Evolutionary conservation across 2,797 vertebrate species (phyloP), one percentile per base, ranked within the genome.

Genomic region (Nothura maculosa): DNA sequence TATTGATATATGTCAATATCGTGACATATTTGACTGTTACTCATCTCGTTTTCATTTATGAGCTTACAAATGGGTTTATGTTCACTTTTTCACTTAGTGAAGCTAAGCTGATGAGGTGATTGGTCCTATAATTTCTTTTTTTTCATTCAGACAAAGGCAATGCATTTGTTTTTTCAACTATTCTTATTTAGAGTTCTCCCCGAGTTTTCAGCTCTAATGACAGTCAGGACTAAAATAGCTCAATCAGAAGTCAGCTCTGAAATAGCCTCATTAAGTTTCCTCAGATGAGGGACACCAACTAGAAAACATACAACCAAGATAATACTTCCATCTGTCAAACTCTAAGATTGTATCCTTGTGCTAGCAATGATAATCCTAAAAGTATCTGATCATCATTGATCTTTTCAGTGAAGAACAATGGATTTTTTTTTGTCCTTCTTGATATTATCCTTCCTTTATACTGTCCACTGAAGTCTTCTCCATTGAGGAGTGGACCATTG

Each of bases 51-150:
- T 61, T 95, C 60, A 75, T 50, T 81, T 92, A 78, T 24, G 27
- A 85, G 62, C 16, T 90, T 82, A 85, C 34, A 87, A 89, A 85
- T 32, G 5, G 32, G 24, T 0, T 12, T 82, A 80, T 87, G 28
- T 78, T 75, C n/a, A 54, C 78, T 96, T 94, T 94, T 92, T 87
- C 27, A 78, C 72, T 92, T 93, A 85, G 42, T 69, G 42, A 75
- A 78, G 16, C 82, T 77, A 82, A 82, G 17, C 15, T 89, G 47
- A 69, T 62, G 69, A 17, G 42, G 9, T 43, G 38, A 38, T 38
- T 38, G n/a, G 48, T 54, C 12, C 40, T 68, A 10, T 38, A 72
- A 64, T 47, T 73, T 17, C 10, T 82, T 73, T 84, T 38, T 75
- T 16, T 9, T 42, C 5, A 47, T 86, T 64, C 32, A 42, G 63